phyloP scores from a whole-genome alignment of 2,797 vertebrate genomes.

The Karalla daura region DNA sequence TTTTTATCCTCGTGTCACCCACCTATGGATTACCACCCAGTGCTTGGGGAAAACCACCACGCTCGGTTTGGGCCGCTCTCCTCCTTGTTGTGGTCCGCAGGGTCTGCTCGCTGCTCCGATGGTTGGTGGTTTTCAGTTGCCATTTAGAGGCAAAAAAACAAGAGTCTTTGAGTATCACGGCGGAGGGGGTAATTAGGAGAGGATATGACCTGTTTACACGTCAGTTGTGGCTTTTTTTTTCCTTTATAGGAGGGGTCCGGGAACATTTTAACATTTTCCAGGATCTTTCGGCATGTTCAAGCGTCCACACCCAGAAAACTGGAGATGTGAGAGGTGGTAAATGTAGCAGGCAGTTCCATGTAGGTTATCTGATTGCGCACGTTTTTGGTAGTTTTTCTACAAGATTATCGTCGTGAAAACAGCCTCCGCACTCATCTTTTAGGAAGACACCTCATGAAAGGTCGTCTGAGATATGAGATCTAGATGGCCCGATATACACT shows the following conservation, averaged over 20 bases:
- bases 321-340: neutral
- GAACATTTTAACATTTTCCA: constrained; percentile 7
- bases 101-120: constrained; percentile 7
- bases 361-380: neutral
- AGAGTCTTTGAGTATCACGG: constrained; percentile 7
- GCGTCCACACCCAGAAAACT: neutral
- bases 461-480: too few species aligned
- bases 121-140: constrained; percentile 17
- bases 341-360: neutral
- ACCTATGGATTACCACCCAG: constrained; percentile 51
- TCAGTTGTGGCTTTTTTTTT: neutral
- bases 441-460: too few species aligned
- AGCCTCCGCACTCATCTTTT: too few species aligned
- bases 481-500: too few species aligned
- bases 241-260: neutral
- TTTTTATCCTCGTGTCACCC: constrained; percentile 54
- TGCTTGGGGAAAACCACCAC: constrained; percentile 41
- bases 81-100: constrained; percentile 39
- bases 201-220: neutral
- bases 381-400: neutral
- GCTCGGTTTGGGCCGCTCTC: constrained; percentile 22
- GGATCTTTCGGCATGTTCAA: neutral
- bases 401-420: too few species aligned
- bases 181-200: neutral
- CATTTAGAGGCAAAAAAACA: constrained; percentile 12